Base-by-base conservation (phyloP, 2,113 vertebrate genomes). In the Siniperca knerii region DNA sequence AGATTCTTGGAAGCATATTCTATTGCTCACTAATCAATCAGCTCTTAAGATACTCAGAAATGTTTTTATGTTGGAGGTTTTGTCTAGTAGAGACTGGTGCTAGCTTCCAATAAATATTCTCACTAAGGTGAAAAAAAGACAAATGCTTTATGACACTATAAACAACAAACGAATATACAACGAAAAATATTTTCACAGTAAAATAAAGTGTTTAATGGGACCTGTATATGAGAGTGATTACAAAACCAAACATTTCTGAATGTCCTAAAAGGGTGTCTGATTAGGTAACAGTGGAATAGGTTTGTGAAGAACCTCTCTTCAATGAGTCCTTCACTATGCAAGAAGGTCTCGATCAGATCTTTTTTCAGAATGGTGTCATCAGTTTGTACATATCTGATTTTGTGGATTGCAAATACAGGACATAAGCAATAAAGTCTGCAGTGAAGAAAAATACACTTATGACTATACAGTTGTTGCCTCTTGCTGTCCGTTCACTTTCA, bases 381-480 rank as follows among this genome's bases (percentile, higher is more conserved):
- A 58, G 35, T 85, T 73, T 91, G 89, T 90, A 91, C 65, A 88
- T 87, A 89, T 77, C 74, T 86, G 46, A 80, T 76, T 68, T 79
- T 89, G 71, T 89, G 89, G 67, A 87, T 88, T 85, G 37, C 71
- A 85, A 85, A 85, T 83, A 89, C 77, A 85, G 50, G 82, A 89
- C 77, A 87, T 42, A 81, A 89, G 73, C 82, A 89, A 92, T 93
- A 92, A 92, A 91, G 69, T 91, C 90, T 93, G 84, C 90, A 79
- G 92, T 94, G 92, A 85, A 88, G 77, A 87, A 86, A 90, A 70
- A 66, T 2, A 52, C n/a, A 10, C 6, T 11, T 4, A 1, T 40
- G 67, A 66, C 40, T 42, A 20, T n/a, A 16, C 12, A 5, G 61
- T 64, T 69, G 60, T 69, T 55, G 10, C 44, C 25, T 76, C 21